Percentiles rank a stretch among this genome's conserved stretches.
Evolutionary conservation across 1,140 invertebrate genomes (phyloP).

Genomic region (Stegodyphus mimosarum): DNA sequence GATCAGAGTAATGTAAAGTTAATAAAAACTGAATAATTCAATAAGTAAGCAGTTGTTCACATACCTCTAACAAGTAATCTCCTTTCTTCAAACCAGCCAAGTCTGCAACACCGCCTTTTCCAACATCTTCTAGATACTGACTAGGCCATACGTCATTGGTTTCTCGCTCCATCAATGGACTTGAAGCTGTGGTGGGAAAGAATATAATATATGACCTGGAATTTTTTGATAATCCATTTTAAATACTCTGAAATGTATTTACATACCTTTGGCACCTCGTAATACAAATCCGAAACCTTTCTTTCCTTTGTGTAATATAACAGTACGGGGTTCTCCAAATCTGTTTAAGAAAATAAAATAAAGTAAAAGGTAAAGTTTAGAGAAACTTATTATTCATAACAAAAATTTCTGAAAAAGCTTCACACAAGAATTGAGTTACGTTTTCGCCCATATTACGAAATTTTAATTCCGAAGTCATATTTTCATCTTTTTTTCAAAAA

Average conservation of each 20-base stretch:
- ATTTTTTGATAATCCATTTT: not conserved
- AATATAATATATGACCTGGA: not conserved
- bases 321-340: constrained; percentile 71
- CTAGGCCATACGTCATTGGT: constrained; percentile 88
- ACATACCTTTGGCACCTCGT: constrained; percentile 86
- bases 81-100: constrained; percentile 92
- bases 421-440: too few relatives aligned
- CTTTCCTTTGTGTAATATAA: constrained; percentile 91
- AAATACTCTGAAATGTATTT: not conserved
- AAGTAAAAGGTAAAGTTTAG: too few relatives aligned
- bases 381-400: too few relatives aligned
- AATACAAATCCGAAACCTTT: constrained; percentile 99
- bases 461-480: too few relatives aligned
- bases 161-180: constrained; percentile 86
- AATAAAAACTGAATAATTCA: too few relatives aligned
- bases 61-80: constrained; percentile 92
- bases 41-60: constrained; percentile 21
- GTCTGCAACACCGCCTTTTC: constrained; percentile 96
- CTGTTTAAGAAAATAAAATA: constrained; percentile 14
- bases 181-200: constrained; percentile 74
- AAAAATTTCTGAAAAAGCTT: too few relatives aligned
- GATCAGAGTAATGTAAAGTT: too few relatives aligned
- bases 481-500: too few relatives aligned
- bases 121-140: constrained; percentile 98
- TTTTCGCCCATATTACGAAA: too few relatives aligned